phyloP scores from a whole-genome alignment of 2,113 vertebrate species.

The Lamprologus tigripictilis region DNA sequence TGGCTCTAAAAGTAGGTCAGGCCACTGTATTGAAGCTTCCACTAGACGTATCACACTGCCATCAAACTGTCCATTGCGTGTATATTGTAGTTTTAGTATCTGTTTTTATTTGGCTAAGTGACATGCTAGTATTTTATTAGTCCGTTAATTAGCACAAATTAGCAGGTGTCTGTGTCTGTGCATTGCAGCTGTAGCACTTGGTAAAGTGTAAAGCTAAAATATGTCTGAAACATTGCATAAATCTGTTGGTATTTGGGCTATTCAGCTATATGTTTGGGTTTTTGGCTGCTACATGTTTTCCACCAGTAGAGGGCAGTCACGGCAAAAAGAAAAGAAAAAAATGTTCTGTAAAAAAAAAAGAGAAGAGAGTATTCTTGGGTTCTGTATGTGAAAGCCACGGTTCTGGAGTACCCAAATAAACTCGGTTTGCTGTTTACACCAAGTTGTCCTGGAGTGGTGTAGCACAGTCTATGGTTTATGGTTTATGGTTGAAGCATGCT shows the following conservation, averaged over 20 bases:
- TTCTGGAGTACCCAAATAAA: background rate
- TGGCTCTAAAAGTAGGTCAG: background rate
- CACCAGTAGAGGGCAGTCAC: background rate
- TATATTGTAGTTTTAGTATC: background rate
- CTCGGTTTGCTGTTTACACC: background rate
- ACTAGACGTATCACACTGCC: background rate
- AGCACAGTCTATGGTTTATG: background rate
- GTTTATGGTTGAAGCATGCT: background rate
- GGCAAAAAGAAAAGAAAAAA: background rate
- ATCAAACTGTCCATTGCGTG: background rate
- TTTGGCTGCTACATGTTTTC: background rate
- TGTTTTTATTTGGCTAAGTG: background rate
- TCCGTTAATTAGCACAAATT: background rate
- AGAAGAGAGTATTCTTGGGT: background rate
- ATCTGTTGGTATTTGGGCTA: background rate
- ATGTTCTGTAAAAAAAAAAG: background rate
- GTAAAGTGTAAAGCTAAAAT: background rate
- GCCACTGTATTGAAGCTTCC: background rate
- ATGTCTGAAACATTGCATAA: background rate
- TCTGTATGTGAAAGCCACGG: background rate
- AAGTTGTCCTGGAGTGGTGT: background rate
- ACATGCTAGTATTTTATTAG: background rate
- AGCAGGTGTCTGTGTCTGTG: background rate
- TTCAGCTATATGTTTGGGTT: background rate
- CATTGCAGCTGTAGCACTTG: background rate